Base-by-base conservation (phyloP, 2,797 vertebrate species). In the Heterohyrax brucei region DNA sequence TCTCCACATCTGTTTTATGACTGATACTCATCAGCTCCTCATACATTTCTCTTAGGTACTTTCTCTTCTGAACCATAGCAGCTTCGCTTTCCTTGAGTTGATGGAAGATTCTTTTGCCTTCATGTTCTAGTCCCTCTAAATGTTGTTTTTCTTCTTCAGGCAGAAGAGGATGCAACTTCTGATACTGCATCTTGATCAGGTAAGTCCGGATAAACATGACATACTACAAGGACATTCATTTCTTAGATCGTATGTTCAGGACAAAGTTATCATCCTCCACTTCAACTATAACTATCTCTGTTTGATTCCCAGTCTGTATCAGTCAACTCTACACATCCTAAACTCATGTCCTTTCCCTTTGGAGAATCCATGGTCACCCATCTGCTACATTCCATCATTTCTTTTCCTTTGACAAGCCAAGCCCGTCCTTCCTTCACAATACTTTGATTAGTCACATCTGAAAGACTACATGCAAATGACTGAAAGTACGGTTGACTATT, bases 231-330 rank as follows among this genome's bases (percentile, higher is more conserved):
- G 3, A 86, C 46, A 80, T 30, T 14, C 10, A 48, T 61, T 61
- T 77, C 18, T 22, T 50, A 22, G 21, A 28, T 83, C 22, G 50
- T 22, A 30, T 5, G 24, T 21, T 30, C 6, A 21, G 68, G 12
- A 10, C 5, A 4, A 68, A 13, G 6, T 48, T 56, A 46, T 5
- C 2, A 30, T 10, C 68, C 16, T 14, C 30, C 56, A 64, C 5
- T 12, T n/a, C 48, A 12, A 84, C 26, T 44, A n/a, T 28, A 13
- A 48, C 28, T 22, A 46, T 61, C 68, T 50, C 46, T 50, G 97
- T 99, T 98, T 97, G 99, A 98, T 2, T 98, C 98, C n/a, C 99
- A 98, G 95, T 19, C 30, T 33, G 22, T n/a, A 79, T 18, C 19
- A 33, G 33, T 13, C 30, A 78, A 8, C 50, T n/a, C 10, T 18